Conservation (phyloP, 2,797 vertebrate genomes). For the Simalia tracyae region DNA sequence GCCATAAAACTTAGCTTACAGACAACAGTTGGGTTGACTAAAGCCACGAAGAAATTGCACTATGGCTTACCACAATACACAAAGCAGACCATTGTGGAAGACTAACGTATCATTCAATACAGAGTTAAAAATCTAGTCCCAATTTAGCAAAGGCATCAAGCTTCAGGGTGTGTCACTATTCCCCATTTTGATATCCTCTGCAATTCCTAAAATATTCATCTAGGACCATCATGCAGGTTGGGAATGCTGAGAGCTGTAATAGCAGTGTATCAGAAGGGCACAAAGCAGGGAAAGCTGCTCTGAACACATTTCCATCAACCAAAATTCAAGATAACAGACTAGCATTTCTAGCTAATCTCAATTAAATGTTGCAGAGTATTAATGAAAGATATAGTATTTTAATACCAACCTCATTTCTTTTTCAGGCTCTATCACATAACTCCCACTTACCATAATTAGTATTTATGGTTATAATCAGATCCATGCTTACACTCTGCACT, state of each 20-base stretch:
- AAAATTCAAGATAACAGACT: background rate
- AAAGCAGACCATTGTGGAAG: background rate
- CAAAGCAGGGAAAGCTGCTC: background rate
- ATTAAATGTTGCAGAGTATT: background rate
- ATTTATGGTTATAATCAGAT: background rate
- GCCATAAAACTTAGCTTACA: background rate
- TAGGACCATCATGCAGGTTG: background rate
- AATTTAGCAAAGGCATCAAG: background rate
- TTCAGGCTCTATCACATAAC: background rate
- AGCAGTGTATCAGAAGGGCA: background rate
- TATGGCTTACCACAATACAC: background rate
- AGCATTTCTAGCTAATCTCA: background rate
- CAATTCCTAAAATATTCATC: background rate
- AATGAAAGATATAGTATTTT: background rate
- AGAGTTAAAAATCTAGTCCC: background rate
- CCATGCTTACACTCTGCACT: background rate
- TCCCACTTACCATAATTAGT: background rate
- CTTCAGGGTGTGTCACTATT: background rate
- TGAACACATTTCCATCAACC: background rate
- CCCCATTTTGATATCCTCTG: background rate
- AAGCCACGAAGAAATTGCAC: background rate
- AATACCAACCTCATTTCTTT: background rate
- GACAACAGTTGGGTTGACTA: background rate
- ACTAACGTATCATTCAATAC: accelerated
- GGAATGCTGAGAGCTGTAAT: background rate